These are phyloP conservation scores for Lagopus leucura DNA, from an alignment of 2,113 vertebrate species.

Conservation along the genomic window DNA sequence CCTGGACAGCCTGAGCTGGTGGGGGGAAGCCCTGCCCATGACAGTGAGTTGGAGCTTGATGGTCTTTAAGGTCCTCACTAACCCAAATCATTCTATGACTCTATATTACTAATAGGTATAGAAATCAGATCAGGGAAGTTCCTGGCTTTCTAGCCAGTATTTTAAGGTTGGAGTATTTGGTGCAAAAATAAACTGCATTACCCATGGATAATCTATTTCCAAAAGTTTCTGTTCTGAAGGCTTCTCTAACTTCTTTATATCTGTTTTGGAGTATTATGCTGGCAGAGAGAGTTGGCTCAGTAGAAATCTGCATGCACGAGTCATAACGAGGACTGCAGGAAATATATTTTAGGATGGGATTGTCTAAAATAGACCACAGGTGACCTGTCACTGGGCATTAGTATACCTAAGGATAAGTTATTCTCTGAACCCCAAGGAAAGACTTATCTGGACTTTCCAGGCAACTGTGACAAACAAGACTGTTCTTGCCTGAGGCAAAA, in stretches of 20 bases:
- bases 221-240: background rate
- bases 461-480: slow-evolving; percentile 2
- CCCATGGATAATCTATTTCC: background rate
- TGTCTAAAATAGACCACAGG: slow-evolving; percentile 3
- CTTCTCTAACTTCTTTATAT: background rate
- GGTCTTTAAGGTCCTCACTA: no score
- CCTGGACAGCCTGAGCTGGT: no score
- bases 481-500: background rate
- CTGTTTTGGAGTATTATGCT: background rate
- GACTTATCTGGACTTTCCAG: slow-evolving; percentile 33
- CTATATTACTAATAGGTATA: background rate
- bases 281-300: background rate
- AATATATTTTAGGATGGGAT: slow-evolving; percentile 1
- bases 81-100: no score
- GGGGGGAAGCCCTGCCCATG: no score
- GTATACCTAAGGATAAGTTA: background rate
- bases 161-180: background rate
- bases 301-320: background rate
- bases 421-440: background rate
- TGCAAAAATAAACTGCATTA: background rate
- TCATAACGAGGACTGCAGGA: background rate
- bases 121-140: background rate
- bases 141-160: background rate
- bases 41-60: no score
- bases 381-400: background rate